Percentiles rank a stretch among this genome's conserved stretches.
Conservation (phyloP, 2,888 invertebrate species). For the Scelioninae gen. 1 region DNA sequence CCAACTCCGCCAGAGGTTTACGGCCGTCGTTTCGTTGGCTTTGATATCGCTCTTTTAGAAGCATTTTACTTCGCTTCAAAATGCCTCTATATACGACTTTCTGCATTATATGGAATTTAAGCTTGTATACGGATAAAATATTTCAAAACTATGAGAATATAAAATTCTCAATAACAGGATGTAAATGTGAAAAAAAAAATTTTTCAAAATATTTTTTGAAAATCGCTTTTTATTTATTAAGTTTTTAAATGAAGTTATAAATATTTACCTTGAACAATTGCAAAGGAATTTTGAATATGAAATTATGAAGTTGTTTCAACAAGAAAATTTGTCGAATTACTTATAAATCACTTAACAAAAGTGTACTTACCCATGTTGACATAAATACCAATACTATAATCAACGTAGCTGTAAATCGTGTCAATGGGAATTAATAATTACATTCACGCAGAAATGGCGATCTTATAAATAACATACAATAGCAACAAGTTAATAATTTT, state of each 20-base stretch:
- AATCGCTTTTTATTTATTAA: no score
- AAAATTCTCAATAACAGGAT: no score
- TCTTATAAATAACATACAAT: slow-evolving; percentile 53
- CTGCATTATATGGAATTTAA: no score
- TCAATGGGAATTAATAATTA: slow-evolving; percentile 41
- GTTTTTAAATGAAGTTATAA: no score
- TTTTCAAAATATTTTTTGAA: no score
- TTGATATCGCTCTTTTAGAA: slow-evolving; percentile 8
- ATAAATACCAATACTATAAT: slow-evolving; percentile 45
- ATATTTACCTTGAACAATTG: no score
- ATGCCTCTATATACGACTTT: no score
- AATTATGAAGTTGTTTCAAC: background rate
- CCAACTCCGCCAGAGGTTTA: background rate
- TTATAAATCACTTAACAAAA: slow-evolving; percentile 17
- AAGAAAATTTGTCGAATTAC: background rate
- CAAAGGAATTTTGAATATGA: background rate
- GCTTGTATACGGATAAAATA: no score
- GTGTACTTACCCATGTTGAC: slow-evolving; percentile 9
- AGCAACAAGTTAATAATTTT: slow-evolving; percentile 52
- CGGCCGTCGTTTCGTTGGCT: background rate
- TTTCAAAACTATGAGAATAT: no score
- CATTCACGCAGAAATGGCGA: background rate
- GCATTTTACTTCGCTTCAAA: no score
- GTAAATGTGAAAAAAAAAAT: no score
- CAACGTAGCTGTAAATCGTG: slow-evolving; percentile 34